phyloP scores from a whole-genome alignment of 2,797 vertebrate genomes.

The Lacerta bilineata region DNA sequence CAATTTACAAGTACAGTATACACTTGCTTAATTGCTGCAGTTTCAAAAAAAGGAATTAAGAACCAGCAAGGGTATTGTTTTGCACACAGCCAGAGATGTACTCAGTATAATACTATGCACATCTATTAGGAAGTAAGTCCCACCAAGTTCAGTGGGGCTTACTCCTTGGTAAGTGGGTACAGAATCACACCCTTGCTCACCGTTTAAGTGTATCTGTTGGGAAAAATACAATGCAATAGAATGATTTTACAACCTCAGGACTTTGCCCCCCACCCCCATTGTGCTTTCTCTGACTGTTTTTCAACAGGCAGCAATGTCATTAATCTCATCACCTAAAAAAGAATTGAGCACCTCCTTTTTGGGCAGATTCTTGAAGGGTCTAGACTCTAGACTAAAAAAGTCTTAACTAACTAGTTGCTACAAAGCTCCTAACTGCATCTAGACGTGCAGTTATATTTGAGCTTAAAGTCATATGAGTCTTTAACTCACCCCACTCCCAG shows the following conservation, averaged over 20 bases:
- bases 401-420: not conserved
- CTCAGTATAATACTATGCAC: no score
- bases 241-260: not conserved
- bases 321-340: not conserved
- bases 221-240: not conserved
- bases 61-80: not conserved
- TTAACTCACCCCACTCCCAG: not conserved
- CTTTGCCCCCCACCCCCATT: not conserved
- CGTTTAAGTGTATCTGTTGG: not conserved
- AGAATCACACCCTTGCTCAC: not conserved
- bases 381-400: not conserved
- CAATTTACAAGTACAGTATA: fast-evolving
- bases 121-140: no score
- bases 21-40: not conserved
- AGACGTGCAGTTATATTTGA: not conserved
- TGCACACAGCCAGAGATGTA: not conserved
- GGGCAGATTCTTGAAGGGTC: not conserved
- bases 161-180: no score
- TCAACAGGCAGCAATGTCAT: not conserved
- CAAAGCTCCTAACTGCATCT: not conserved
- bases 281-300: not conserved
- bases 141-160: no score
- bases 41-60: not conserved
- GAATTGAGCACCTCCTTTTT: not conserved
- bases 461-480: not conserved